A percentile compares a stretch with the other conserved stretches of the same genome.
Conservation (phyloP, 2,113 vertebrate species). For the Salvator merianae region DNA sequence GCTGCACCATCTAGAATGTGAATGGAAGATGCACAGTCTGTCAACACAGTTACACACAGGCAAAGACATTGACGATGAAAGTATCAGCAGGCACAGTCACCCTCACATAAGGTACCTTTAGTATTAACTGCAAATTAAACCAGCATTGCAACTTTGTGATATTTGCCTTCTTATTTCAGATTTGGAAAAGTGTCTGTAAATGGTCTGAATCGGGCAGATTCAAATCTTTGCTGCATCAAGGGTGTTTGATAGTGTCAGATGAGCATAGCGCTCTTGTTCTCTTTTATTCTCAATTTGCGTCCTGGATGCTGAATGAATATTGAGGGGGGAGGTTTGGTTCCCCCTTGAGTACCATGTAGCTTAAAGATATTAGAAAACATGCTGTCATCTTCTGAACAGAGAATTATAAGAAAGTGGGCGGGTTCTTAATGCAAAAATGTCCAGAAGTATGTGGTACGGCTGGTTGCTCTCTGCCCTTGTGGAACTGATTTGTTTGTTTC, state of each 20-base stretch:
- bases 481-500: not conserved
- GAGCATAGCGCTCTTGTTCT: not conserved
- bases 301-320: not conserved
- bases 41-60: constrained; percentile 87
- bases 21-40: constrained; percentile 86
- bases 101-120: constrained; percentile 85
- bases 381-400: not conserved
- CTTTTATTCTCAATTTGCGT: not conserved
- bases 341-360: not conserved
- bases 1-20: constrained; percentile 87
- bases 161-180: not conserved
- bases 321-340: not conserved
- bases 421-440: not conserved
- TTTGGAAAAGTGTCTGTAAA: not conserved
- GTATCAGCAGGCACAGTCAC: constrained; percentile 80
- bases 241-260: not conserved
- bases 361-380: not conserved
- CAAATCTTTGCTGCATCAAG: not conserved
- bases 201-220: not conserved
- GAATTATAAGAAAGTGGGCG: not conserved
- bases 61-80: constrained; percentile 83
- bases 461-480: too few species aligned
- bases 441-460: too few species aligned
- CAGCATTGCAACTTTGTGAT: not conserved
- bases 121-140: not conserved